These are phyloP conservation scores for Xanthorhoe designata DNA, from an alignment of 2,888 invertebrate genomes.

Conservation along the genomic window DNA sequence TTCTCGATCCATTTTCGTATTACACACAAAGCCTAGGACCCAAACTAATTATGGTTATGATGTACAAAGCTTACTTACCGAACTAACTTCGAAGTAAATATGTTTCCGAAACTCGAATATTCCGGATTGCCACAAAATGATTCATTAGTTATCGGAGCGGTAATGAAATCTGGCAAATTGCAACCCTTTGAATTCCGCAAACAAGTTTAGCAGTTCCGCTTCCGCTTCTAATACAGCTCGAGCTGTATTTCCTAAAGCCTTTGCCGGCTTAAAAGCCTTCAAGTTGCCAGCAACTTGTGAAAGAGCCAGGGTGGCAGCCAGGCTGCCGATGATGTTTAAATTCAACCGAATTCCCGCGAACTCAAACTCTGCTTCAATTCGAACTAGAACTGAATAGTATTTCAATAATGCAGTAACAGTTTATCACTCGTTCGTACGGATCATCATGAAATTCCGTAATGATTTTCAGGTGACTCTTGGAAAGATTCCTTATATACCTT, in stretches of 20 bases:
- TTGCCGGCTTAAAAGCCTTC: conserved; percentile 52
- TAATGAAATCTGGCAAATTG: conserved; percentile 49
- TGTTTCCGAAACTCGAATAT: conserved; percentile 6
- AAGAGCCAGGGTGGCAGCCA: conserved; percentile 30
- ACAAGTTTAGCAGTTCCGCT: conserved; percentile 54
- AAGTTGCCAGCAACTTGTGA: conserved; percentile 50
- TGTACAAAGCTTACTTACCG: neutral
- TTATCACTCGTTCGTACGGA: too few species aligned
- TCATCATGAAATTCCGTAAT: too few species aligned
- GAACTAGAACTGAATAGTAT: too few species aligned
- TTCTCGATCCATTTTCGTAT: neutral
- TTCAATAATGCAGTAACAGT: too few species aligned
- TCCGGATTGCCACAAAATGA: conserved; percentile 15
- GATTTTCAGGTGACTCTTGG: too few species aligned
- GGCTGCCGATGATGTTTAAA: neutral
- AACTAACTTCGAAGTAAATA: neutral
- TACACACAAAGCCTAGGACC: neutral
- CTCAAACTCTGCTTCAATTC: too few species aligned
- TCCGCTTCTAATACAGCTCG: conserved; percentile 48
- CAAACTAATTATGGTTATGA: neutral
- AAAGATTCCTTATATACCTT: too few species aligned
- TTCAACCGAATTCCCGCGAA: neutral
- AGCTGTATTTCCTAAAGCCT: conserved; percentile 52
- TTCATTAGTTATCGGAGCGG: conserved; percentile 33
- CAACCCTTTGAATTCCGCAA: conserved; percentile 53